phyloP scores from a whole-genome alignment of 2,797 vertebrate genomes.

The Hybognathus amarus region DNA sequence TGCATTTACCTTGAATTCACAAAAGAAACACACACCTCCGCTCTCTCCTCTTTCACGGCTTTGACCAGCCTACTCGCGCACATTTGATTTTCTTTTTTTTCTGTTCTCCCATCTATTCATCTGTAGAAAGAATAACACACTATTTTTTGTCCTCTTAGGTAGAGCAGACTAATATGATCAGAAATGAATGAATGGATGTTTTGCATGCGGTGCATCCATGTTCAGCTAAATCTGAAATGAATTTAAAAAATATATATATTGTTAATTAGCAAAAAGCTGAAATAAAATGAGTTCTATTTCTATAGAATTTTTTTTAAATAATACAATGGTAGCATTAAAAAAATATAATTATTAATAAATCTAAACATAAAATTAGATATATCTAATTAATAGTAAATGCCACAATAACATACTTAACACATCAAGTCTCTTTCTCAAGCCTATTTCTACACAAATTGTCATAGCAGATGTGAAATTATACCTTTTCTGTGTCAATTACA shows the following conservation, averaged over 20 bases:
- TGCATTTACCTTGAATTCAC: constrained; percentile 44
- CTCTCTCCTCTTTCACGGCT: constrained; percentile 47
- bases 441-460: neutral
- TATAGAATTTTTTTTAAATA: neutral
- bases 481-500: neutral
- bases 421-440: neutral
- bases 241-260: neutral
- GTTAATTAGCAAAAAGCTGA: neutral
- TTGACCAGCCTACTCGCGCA: constrained; percentile 38
- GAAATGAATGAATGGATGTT: neutral
- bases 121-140: neutral
- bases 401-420: neutral
- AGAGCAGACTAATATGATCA: neutral
- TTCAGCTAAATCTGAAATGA: neutral
- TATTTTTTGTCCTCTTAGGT: neutral
- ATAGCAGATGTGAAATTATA: neutral
- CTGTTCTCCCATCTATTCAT: constrained; percentile 29
- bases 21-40: constrained; percentile 47
- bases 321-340: neutral
- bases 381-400: neutral
- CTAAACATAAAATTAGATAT: neutral
- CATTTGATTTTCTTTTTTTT: constrained; percentile 49
- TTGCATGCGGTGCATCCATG: too few species aligned
- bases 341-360: neutral
- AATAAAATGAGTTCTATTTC: neutral